Conservation (phyloP, 53 echinoderm and acorn worm genomes). For the Patiria pectinifera region DNA sequence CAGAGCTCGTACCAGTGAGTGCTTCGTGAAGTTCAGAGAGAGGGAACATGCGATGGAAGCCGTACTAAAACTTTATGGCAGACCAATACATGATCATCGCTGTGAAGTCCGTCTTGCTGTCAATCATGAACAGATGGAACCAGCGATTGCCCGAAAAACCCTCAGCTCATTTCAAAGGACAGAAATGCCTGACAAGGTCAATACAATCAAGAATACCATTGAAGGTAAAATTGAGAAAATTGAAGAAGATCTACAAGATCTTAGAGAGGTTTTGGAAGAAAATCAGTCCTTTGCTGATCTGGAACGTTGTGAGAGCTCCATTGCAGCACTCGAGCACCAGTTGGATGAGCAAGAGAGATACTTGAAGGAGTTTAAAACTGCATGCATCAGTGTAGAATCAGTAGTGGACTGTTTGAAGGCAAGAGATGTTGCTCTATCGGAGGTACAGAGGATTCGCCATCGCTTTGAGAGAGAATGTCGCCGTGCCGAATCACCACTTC, state of each 20-base stretch:
- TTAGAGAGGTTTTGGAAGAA: constrained; percentile 16
- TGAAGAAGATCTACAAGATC: not conserved
- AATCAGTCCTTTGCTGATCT: constrained; percentile 10
- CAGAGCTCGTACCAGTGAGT: constrained; percentile 14
- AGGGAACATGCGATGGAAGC: constrained; percentile 39
- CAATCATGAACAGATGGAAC: constrained; percentile 35
- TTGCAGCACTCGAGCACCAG: constrained; percentile 31
- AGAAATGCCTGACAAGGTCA: constrained; percentile 21
- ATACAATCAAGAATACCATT: not conserved
- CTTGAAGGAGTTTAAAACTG: constrained; percentile 46
- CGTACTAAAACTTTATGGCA: constrained; percentile 31
- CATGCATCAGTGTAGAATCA: not conserved
- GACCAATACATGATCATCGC: constrained; percentile 36
- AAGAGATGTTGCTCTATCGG: not conserved
- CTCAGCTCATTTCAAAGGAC: not conserved
- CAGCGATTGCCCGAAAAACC: constrained; percentile 22
- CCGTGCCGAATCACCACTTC: constrained; percentile 49
- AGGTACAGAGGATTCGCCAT: constrained; percentile 55
- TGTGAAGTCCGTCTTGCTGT: constrained; percentile 25
- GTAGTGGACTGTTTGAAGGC: not conserved
- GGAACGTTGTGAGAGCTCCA: constrained; percentile 21
- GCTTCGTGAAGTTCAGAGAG: constrained; percentile 27
- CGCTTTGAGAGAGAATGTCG: constrained; percentile 63
- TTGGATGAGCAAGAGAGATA: constrained; percentile 29
- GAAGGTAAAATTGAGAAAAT: not conserved